A percentile compares a stretch with the other conserved stretches of the same genome.
phyloP scores from a whole-genome alignment of 2,797 vertebrate genomes.

The Vespertilio murinus region DNA sequence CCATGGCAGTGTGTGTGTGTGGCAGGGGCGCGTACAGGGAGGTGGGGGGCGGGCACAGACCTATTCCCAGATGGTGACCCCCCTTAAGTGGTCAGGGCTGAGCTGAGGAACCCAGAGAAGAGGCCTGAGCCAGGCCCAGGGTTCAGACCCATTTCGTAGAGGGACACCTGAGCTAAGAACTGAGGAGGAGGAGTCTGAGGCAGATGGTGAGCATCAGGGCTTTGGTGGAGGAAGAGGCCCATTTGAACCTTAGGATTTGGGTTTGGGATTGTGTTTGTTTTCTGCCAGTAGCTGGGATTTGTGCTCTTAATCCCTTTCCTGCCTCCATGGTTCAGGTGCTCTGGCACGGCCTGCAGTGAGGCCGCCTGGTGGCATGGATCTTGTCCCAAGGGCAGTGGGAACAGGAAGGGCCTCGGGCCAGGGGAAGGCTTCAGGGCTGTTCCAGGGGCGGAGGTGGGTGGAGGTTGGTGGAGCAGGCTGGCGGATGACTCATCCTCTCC shows the following conservation, averaged over 20 bases:
- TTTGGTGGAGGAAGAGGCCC: neutral
- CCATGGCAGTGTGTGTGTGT: too few relatives aligned
- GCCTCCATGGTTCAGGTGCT: neutral
- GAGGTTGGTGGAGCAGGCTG: neutral
- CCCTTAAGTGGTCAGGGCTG: neutral
- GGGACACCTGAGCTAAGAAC: neutral
- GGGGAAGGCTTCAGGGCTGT: neutral
- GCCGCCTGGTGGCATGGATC: neutral
- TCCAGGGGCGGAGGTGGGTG: neutral
- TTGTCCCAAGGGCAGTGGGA: neutral
- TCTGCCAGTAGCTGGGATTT: neutral
- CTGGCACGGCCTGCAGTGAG: neutral
- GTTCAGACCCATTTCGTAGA: neutral
- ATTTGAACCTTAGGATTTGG: fast-evolving
- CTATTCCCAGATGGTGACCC: neutral
- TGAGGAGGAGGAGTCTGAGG: neutral
- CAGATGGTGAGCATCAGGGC: neutral
- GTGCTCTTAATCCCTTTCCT: neutral
- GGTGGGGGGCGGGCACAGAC: neutral
- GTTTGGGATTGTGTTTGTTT: neutral
- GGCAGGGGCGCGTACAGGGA: too few relatives aligned
- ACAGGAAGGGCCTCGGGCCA: neutral
- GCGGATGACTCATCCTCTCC: neutral
- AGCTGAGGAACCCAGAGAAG: neutral
- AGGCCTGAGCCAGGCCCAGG: neutral